Evolutionary conservation across 1,140 invertebrate species (phyloP).

Genomic region (Andrena cerasifolii): DNA sequence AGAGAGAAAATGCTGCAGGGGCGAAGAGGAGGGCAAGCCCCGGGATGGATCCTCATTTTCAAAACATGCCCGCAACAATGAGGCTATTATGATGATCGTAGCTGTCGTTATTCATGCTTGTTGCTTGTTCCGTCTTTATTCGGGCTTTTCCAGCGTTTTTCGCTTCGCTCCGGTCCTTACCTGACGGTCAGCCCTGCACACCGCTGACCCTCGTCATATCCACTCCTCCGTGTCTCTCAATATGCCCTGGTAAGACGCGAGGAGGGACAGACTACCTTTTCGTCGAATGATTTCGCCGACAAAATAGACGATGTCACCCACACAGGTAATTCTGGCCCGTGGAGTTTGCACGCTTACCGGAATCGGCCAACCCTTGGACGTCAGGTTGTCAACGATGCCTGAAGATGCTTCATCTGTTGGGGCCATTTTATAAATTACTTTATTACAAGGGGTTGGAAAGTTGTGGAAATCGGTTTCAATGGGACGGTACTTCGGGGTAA

Average conservation of each 20-base stretch:
- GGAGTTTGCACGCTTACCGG: slow-evolving; percentile 3
- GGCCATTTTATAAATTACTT: background rate
- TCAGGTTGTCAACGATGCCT: slow-evolving; percentile 63
- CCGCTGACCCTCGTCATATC: slow-evolving; percentile 80
- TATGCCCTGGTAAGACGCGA: slow-evolving; percentile 56
- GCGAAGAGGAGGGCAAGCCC: slow-evolving; percentile 3
- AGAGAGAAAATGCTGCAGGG: no score
- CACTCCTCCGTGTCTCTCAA: slow-evolving; percentile 78
- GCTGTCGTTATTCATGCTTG: slow-evolving; percentile 57
- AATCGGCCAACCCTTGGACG: slow-evolving; percentile 54
- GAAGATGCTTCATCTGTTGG: background rate
- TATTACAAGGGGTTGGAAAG: no score
- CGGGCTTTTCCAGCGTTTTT: slow-evolving; percentile 29
- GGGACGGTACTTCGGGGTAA: no score
- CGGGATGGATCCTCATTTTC: slow-evolving; percentile 76
- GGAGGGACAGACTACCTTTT: slow-evolving; percentile 49
- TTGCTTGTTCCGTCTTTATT: slow-evolving; percentile 43
- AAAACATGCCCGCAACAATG: slow-evolving; percentile 82
- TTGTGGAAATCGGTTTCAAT: no score
- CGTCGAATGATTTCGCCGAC: slow-evolving; percentile 66
- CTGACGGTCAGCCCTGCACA: slow-evolving; percentile 73
- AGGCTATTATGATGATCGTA: slow-evolving; percentile 80
- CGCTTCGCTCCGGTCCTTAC: slow-evolving; percentile 55
- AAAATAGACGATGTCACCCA: slow-evolving; percentile 60
- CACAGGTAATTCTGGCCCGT: slow-evolving; percentile 18